Base-by-base conservation (phyloP, 2,113 vertebrate genomes). In the Antechinus flavipes region DNA sequence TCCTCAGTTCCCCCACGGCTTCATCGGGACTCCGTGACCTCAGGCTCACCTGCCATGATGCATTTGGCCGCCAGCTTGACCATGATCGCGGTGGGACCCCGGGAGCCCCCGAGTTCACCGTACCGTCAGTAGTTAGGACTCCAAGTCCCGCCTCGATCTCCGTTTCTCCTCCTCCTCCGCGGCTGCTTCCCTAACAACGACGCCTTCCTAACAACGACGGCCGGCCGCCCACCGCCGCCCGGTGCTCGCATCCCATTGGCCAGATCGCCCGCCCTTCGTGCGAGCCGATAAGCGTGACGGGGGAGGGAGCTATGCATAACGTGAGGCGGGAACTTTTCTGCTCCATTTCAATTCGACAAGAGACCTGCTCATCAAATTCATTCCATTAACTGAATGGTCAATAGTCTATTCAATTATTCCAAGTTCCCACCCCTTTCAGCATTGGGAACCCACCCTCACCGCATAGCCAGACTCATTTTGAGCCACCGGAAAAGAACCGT, bases 1-100 rank as follows among this genome's bases (percentile, higher is more conserved):
- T 35, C 68, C 68, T 76, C n/a, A 76, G 68, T 22, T 76, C 42
- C 68, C 68, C 49, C 49, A 2, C 54, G 27, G 58, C 58, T 11
- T 12, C 49, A 16, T 84, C 6, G 52, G 91, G 50, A 53, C n/a
- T 6, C 1, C 93, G 58, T 61, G 50, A 76, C 93, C 91, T 54
- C 93, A 8, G n/a, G 98, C 99, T 98, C 98, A 99, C 99, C 99
- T 96, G 99, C 98, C 97, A 99, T 98, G 93, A 99, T 97, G 97
- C 99, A 99, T 76, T 99, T 99, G 95, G 99, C 99, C 42, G 98
- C 95, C 94, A 99, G 98, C 97, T 98, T 99, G 98, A 99, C 98
- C 99, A 99, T 99, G 96, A 16, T 54, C 35, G 35, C 42, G 5
- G 27, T 24, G 14, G 52, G 76, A 35, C 30, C 11, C 9, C 11